phyloP scores from a whole-genome alignment of 2,113 vertebrate species.

The Hippocampus guttulatus region DNA sequence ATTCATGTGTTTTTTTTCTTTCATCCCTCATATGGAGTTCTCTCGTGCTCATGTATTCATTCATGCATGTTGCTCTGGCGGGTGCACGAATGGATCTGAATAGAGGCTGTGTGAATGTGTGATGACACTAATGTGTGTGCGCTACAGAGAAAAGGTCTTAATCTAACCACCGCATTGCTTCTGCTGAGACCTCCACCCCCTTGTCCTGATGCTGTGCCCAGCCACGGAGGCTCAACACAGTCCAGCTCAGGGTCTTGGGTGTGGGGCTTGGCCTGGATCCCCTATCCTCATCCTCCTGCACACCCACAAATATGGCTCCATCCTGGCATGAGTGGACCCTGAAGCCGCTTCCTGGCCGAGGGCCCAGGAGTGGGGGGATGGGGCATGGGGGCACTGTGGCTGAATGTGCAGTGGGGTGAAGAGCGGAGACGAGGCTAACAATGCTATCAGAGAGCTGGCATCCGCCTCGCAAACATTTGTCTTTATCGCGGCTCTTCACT shows the following conservation, averaged over 20 bases:
- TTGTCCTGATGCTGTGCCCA: slow-evolving; percentile 58
- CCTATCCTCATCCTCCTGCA: slow-evolving; percentile 47
- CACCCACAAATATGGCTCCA: slow-evolving; percentile 43
- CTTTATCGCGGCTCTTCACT: slow-evolving; percentile 67
- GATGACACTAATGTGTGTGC: slow-evolving; percentile 41
- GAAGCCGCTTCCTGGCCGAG: slow-evolving; percentile 51
- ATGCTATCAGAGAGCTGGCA: slow-evolving; percentile 69
- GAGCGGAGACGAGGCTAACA: slow-evolving; percentile 69
- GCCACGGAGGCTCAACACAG: slow-evolving; percentile 48
- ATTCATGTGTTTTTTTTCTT: slow-evolving; percentile 51
- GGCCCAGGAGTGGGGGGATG: slow-evolving; percentile 39
- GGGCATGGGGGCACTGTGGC: slow-evolving; percentile 42
- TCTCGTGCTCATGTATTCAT: slow-evolving; percentile 64
- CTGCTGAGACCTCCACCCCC: slow-evolving; percentile 58
- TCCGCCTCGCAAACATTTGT: slow-evolving; percentile 52
- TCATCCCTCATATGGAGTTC: slow-evolving; percentile 57
- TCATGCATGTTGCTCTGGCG: slow-evolving; percentile 62
- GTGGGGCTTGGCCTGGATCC: slow-evolving; percentile 58
- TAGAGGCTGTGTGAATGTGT: slow-evolving; percentile 33
- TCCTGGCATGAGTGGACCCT: slow-evolving; percentile 56
- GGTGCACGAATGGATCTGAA: slow-evolving; percentile 51
- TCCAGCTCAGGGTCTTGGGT: slow-evolving; percentile 59
- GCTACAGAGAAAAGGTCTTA: slow-evolving; percentile 64
- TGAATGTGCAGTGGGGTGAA: slow-evolving; percentile 68
- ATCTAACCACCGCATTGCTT: slow-evolving; percentile 63